Conservation (phyloP, 2,797 vertebrate genomes). For the Sebastolobus alascanus region DNA sequence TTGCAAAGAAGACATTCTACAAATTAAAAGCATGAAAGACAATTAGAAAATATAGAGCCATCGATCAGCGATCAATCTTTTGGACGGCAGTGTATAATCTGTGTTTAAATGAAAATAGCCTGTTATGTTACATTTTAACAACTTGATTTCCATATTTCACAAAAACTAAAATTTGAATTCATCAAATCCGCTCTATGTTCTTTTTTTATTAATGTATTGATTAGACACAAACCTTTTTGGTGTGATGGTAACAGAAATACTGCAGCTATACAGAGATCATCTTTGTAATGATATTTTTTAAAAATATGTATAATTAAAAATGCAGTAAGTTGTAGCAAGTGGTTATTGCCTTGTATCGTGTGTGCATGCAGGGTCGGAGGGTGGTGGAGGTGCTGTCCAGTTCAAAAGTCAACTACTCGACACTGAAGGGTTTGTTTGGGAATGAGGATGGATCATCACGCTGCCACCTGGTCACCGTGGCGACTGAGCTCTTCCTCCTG, state of each 20-base stretch:
- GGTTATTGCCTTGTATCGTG: neutral
- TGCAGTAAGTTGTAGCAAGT: too few species aligned
- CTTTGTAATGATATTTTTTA: neutral
- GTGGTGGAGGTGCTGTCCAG: slow-evolving; percentile 88
- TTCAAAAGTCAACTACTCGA: slow-evolving; percentile 87
- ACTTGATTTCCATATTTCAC: neutral
- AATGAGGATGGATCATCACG: slow-evolving; percentile 85
- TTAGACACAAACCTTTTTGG: neutral
- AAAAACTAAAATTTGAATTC: neutral
- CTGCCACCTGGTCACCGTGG: slow-evolving; percentile 91
- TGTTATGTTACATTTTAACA: neutral
- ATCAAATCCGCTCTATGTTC: neutral
- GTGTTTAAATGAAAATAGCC: neutral
- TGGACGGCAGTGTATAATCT: neutral
- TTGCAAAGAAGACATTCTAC: too few species aligned
- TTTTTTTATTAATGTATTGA: neutral
- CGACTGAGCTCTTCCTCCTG: slow-evolving; percentile 91
- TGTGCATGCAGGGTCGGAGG: slow-evolving; percentile 85
- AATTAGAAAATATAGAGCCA: too few species aligned
- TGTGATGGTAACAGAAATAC: neutral
- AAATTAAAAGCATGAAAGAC: too few species aligned
- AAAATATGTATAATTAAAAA: neutral
- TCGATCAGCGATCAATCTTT: neutral
- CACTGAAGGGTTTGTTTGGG: slow-evolving; percentile 88
- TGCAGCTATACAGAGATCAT: neutral